Evolutionary conservation across 2,888 invertebrate genomes (phyloP), one percentile per base, ranked within the genome.

Genomic region (Physocephala rufipes): DNA sequence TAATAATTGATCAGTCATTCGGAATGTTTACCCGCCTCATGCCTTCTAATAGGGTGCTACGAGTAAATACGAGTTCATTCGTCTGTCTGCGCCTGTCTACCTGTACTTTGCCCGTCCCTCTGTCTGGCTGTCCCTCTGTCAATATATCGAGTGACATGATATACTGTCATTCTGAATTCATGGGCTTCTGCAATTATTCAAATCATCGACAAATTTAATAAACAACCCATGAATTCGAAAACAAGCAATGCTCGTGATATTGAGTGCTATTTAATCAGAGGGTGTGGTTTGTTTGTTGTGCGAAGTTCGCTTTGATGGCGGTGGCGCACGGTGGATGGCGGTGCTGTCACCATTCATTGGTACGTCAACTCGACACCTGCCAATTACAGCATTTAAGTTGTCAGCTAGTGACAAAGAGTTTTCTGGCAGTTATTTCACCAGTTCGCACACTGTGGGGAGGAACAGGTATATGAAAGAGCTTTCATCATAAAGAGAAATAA

Each of bases 331-430:
- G 45, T 21, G 21, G 24, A n/a, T 36, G 36, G 13, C 4, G 36
- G 36, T 15, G 36, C 19, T 55, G 30, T 2, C 30, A 36, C 36
- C 43, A 19, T 55, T 67, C 26, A 55, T 30, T 21, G 36, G 30
- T 7, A 24, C 13, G 0, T 47, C 19, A 30, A 59, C 28, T 61
- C 21, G 24, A 49, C 61, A 24, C 49, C 21, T 68, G 68, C 61
- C 68, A 68, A 61, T 49, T 67, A 30, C 68, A 68, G 68, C 21
- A 16, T 59, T 61, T 59, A 28, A 61, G 36, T 67, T n/a, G n/a
- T n/a, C n/a, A n/a, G n/a, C n/a, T n/a, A n/a, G n/a, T n/a, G n/a
- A n/a, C n/a, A n/a, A n/a, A n/a, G n/a, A n/a, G n/a, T n/a, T n/a
- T n/a, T n/a, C n/a, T n/a, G n/a, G n/a, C n/a, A 36, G 36, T 68